Conservation (phyloP, 2,888 invertebrate genomes). For the Mesoligia furuncula region DNA sequence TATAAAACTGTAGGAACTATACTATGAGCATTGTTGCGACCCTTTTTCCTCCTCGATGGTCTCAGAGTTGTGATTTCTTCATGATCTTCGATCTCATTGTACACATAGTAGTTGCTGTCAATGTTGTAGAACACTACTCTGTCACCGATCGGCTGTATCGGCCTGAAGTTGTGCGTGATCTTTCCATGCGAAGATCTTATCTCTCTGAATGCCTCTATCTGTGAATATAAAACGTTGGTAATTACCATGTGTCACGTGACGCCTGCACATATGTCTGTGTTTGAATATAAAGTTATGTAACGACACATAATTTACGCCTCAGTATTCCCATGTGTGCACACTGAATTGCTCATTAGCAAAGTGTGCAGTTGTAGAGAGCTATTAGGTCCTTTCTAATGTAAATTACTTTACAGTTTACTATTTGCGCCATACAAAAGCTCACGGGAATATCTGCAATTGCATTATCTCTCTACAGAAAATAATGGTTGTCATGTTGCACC, state of each 20-base stretch:
- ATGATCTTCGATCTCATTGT: slow-evolving; percentile 84
- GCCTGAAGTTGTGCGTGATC: slow-evolving; percentile 95
- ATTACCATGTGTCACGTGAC: slow-evolving; percentile 23
- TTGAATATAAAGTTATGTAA: slow-evolving; percentile 13
- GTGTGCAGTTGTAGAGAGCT: slow-evolving; percentile 4
- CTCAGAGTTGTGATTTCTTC: slow-evolving; percentile 71
- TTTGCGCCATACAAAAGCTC: neutral
- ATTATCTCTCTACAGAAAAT: slow-evolving; percentile 15
- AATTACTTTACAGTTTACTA: slow-evolving; percentile 16
- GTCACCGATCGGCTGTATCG: slow-evolving; percentile 94
- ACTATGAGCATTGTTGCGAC: slow-evolving; percentile 65
- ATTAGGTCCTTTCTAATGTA: slow-evolving; percentile 22
- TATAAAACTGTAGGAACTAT: slow-evolving; percentile 45
- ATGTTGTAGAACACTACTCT: slow-evolving; percentile 92
- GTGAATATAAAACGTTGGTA: slow-evolving; percentile 70
- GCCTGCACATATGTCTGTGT: neutral
- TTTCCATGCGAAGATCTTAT: slow-evolving; percentile 92
- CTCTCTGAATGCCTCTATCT: slow-evolving; percentile 94
- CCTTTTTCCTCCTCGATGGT: slow-evolving; percentile 72
- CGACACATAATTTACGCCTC: slow-evolving; percentile 11
- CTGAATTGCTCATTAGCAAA: slow-evolving; percentile 19
- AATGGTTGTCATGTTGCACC: slow-evolving; percentile 23
- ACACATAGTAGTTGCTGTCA: slow-evolving; percentile 84
- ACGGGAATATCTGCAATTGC: slow-evolving; percentile 10
- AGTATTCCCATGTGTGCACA: neutral